A percentile compares a stretch with the other conserved stretches of the same genome.
Conservation (phyloP, 2,797 vertebrate genomes). For the Perodicticus potto region DNA sequence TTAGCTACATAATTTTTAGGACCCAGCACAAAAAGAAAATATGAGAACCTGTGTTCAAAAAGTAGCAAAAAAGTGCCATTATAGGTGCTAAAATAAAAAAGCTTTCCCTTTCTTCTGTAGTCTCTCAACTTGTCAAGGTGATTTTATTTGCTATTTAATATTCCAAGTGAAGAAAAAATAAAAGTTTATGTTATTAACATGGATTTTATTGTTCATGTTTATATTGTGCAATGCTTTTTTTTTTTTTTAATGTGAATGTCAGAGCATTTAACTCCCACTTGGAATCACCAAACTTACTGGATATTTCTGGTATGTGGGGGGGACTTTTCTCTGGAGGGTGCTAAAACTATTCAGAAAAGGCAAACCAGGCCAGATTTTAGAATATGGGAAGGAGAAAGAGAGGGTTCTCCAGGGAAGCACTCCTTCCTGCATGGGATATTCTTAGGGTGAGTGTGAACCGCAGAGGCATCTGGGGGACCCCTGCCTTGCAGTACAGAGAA, state of each 20-base stretch:
- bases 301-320: background rate
- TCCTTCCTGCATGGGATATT: background rate
- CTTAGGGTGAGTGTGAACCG: background rate
- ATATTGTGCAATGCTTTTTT: background rate
- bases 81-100: background rate
- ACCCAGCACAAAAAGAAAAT: background rate
- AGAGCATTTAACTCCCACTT: background rate
- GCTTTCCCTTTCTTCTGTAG: background rate
- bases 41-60: background rate
- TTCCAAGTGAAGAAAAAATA: conserved; percentile 19
- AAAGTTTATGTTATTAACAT: background rate
- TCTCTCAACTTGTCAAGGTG: background rate
- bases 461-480: background rate
- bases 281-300: background rate
- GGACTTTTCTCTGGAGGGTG: background rate
- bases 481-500: background rate
- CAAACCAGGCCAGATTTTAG: background rate
- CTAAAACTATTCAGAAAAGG: background rate
- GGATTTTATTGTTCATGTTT: conserved; percentile 23
- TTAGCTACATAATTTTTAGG: background rate
- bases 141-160: conserved; percentile 14
- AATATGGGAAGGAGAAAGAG: background rate
- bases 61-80: background rate
- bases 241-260: background rate
- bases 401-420: background rate